A percentile compares a stretch with the other conserved stretches of the same genome.
phyloP scores from a whole-genome alignment of 2,797 vertebrate species.

The Channallabes apus region DNA sequence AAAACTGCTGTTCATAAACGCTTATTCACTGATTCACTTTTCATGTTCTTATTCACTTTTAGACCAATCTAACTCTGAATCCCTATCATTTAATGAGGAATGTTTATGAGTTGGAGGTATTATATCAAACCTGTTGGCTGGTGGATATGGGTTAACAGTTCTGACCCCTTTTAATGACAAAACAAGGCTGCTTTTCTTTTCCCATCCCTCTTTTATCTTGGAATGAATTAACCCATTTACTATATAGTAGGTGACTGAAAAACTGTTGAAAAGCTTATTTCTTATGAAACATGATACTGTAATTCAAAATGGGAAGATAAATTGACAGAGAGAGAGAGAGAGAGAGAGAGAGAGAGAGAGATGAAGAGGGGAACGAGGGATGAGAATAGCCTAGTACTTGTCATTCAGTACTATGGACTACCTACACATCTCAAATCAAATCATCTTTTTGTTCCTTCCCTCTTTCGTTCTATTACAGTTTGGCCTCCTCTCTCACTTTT shows the following conservation, averaged over 20 bases:
- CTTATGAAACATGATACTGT: not conserved
- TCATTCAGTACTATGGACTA: slow-evolving; percentile 18
- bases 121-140: not conserved
- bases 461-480: not conserved
- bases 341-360: not conserved
- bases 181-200: not conserved
- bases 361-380: not conserved
- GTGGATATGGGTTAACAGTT: slow-evolving; percentile 17
- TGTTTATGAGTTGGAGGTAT: not conserved
- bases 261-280: not conserved
- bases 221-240: not conserved
- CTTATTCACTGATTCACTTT: too few species aligned
- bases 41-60: not conserved
- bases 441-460: not conserved
- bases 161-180: slow-evolving; percentile 29
- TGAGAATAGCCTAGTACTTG: slow-evolving; percentile 18
- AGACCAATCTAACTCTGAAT: not conserved
- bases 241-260: not conserved
- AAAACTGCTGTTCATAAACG: too few species aligned
- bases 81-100: not conserved
- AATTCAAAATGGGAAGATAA: not conserved
- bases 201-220: not conserved
- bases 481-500: not conserved
- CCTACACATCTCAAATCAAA: not conserved
- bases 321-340: not conserved